phyloP scores from a whole-genome alignment of 2,888 invertebrate species.

The Cheilosia grossa region DNA sequence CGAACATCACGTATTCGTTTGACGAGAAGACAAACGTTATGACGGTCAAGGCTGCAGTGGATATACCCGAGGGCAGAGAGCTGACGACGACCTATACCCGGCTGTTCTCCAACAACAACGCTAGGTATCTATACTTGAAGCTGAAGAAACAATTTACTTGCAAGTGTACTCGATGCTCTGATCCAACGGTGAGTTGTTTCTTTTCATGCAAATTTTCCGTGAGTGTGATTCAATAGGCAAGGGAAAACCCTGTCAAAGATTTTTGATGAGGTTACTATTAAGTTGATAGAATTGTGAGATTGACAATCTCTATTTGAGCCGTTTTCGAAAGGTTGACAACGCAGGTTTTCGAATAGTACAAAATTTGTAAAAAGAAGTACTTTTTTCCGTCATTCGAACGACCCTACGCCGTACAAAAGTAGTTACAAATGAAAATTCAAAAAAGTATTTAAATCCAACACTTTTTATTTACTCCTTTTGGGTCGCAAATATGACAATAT shows the following conservation, averaged over 20 bases:
- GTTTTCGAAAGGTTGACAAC: not conserved
- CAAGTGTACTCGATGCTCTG: conserved; percentile 87
- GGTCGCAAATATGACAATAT: not conserved
- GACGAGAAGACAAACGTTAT: conserved; percentile 85
- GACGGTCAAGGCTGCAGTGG: conserved; percentile 85
- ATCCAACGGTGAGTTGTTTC: conserved; percentile 86
- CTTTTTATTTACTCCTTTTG: not conserved
- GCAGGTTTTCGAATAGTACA: too few relatives aligned
- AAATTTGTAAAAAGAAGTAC: too few relatives aligned
- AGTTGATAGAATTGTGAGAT: too few relatives aligned
- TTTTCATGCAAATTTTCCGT: too few relatives aligned
- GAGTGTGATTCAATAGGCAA: too few relatives aligned
- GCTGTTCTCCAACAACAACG: conserved; percentile 87
- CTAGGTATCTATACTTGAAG: conserved; percentile 86
- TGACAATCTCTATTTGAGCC: not conserved
- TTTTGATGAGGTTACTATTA: too few relatives aligned
- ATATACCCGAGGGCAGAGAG: conserved; percentile 87
- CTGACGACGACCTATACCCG: conserved; percentile 89
- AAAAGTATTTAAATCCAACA: not conserved
- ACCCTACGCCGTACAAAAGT: too few relatives aligned
- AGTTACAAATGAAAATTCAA: too few relatives aligned
- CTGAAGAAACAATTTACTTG: conserved; percentile 88
- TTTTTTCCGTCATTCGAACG: too few relatives aligned
- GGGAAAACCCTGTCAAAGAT: too few relatives aligned
- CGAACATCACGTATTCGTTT: conserved; percentile 89